Base-by-base conservation (phyloP, 2,797 vertebrate genomes). In the Enteromius fasciolatus region DNA sequence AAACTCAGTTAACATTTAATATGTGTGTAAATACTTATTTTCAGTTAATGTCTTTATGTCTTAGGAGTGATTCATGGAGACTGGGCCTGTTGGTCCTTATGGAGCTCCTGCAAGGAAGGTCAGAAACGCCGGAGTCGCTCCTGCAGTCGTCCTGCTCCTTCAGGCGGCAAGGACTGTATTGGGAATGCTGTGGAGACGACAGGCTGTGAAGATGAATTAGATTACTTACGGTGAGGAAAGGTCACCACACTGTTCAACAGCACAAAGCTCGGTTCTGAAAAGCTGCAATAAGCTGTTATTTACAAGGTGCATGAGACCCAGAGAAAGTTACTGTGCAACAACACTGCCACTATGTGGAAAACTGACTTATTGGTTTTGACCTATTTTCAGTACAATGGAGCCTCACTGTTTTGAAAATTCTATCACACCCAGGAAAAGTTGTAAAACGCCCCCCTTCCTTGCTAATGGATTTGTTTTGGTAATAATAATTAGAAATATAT, bases 11-110 rank as follows among this genome's bases (percentile, higher is more conserved):
- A 12, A n/a, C 39, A 3, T 66, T 36, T n/a, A 3, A 39, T 5
- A 6, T 39, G 3, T 11, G 12, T 46, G 12, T 12, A 14, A 50
- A 14, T 54, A 54, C 39, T 23, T 74, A 18, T 79, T 44, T 50
- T 7, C 2, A 15, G 44, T 20, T 48, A 23, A 28, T 76, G 41
- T 83, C 25, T 81, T 78, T 85, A 57, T 85, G 48, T 84, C 28
- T 23, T 75, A 98, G 97, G 94, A 0, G 91, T 93, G 72, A 89
- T 95, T 31, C 94, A 97, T 76, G 97, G 97, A 83, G 88, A 87
- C 48, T 99, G 98, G 97, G 97, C 90, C 85, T 99, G 98, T 89
- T 99, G 98, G 97, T 96, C 96, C 1, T 90, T 93, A 44, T 98
- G 97, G 97, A 91, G 90, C 41, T 33, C 93, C 64, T 98, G 97